Conservation (phyloP, 2,888 invertebrate species). For the Seira sanloemensis region DNA sequence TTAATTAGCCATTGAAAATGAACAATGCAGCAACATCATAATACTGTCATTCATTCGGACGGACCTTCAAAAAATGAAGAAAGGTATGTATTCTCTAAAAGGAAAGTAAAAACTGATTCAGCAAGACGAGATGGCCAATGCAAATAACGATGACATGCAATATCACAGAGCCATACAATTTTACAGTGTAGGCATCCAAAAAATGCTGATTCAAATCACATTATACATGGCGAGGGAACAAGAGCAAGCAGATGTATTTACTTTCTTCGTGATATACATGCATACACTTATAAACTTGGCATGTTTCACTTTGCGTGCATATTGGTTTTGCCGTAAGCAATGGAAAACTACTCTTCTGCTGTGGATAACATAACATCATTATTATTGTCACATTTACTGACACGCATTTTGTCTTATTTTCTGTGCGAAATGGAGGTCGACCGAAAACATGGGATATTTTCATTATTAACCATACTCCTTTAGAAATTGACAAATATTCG, state of each 20-base stretch:
- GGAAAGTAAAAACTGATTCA: conserved; percentile 40
- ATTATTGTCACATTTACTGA: conserved; percentile 35
- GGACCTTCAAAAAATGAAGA: conserved; percentile 5
- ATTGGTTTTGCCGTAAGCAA: neutral
- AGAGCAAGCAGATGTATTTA: neutral
- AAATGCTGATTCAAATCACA: neutral
- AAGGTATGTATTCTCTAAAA: conserved; percentile 15
- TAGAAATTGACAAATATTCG: too few relatives aligned
- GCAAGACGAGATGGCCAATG: neutral
- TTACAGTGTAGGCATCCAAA: too few relatives aligned
- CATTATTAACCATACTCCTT: too few relatives aligned
- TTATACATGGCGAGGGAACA: neutral
- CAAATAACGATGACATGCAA: conserved; percentile 1
- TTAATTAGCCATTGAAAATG: conserved; percentile 51
- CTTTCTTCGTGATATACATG: neutral
- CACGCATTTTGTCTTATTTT: conserved; percentile 28
- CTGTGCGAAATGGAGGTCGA: conserved; percentile 40
- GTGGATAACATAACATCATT: conserved; percentile 21
- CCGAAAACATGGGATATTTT: conserved; percentile 37
- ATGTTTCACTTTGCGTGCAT: neutral
- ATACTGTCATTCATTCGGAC: neutral
- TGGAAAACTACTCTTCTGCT: conserved; percentile 37
- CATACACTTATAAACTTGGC: too few relatives aligned
- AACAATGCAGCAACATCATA: neutral
- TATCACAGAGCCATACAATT: neutral